phyloP scores from a whole-genome alignment of 1,140 invertebrate species.

The Drosophila baimaii region DNA sequence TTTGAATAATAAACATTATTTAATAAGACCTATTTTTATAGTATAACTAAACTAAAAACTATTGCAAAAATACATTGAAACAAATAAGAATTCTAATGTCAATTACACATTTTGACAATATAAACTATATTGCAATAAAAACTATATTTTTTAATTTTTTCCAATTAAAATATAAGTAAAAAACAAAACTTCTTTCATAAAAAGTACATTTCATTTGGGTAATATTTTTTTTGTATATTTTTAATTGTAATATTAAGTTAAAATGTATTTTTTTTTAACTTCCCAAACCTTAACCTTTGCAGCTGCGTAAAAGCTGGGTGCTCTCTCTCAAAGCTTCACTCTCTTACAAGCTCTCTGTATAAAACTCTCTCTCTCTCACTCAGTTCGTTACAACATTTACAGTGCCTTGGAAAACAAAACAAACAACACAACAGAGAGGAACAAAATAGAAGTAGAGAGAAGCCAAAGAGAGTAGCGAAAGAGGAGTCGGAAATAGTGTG shows the following conservation, averaged over 20 bases:
- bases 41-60: too few species aligned
- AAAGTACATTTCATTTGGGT: too few species aligned
- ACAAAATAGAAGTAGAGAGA: constrained; percentile 2
- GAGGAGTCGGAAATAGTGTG: constrained; percentile 57
- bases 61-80: too few species aligned
- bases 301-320: constrained; percentile 8
- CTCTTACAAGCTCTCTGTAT: constrained; percentile 1
- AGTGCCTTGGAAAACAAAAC: constrained; percentile 16
- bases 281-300: background rate
- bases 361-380: constrained; percentile 1
- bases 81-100: too few species aligned
- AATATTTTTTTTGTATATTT: background rate
- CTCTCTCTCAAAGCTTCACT: constrained; percentile 6
- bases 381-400: constrained; percentile 17
- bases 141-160: too few species aligned
- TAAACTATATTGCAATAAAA: too few species aligned
- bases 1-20: too few species aligned
- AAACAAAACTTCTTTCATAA: too few species aligned
- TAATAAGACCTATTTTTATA: too few species aligned
- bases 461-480: background rate
- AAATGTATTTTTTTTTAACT: background rate
- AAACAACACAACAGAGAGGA: constrained; percentile 31
- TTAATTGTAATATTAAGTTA: background rate
- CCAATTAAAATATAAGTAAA: too few species aligned
- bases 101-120: too few species aligned